Evolutionary conservation across 2,888 invertebrate species (phyloP).

Genomic region (Euplagia quadripunctaria): DNA sequence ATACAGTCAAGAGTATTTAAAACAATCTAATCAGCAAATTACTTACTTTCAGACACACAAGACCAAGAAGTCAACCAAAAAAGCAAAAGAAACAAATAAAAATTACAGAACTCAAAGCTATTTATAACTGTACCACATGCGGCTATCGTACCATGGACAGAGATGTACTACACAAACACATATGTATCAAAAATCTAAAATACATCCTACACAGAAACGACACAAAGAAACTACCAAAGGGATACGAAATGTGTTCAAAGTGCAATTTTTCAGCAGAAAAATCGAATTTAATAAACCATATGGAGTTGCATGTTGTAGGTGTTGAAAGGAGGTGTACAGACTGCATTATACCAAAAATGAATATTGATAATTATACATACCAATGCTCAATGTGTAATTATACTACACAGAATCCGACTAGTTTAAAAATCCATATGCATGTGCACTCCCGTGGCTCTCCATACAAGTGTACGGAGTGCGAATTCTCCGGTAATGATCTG

Average conservation of each 20-base stretch:
- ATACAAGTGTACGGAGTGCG: slow-evolving; percentile 41
- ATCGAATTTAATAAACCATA: slow-evolving; percentile 15
- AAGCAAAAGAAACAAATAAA: slow-evolving; percentile 22
- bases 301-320: not conserved
- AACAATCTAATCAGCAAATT: not conserved
- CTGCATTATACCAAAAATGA: not conserved
- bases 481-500: slow-evolving; percentile 25
- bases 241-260: slow-evolving; percentile 23
- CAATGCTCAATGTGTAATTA: slow-evolving; percentile 33
- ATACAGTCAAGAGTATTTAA: not conserved
- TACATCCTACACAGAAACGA: slow-evolving; percentile 10
- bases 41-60: not conserved
- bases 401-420: slow-evolving; percentile 23
- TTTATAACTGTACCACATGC: slow-evolving; percentile 41
- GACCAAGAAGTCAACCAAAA: not conserved
- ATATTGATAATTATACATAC: not conserved
- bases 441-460: slow-evolving; percentile 36
- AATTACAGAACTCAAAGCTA: slow-evolving; percentile 37
- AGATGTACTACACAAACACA: slow-evolving; percentile 19
- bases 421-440: slow-evolving; percentile 42
- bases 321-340: not conserved
- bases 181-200: slow-evolving; percentile 9
- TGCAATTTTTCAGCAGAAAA: slow-evolving; percentile 30
- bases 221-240: slow-evolving; percentile 14
- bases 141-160: slow-evolving; percentile 37